A percentile compares a stretch with the other conserved stretches of the same genome.
phyloP scores from a whole-genome alignment of 35 echinoderm and acorn worm species.

The Apostichopus japonicus region DNA sequence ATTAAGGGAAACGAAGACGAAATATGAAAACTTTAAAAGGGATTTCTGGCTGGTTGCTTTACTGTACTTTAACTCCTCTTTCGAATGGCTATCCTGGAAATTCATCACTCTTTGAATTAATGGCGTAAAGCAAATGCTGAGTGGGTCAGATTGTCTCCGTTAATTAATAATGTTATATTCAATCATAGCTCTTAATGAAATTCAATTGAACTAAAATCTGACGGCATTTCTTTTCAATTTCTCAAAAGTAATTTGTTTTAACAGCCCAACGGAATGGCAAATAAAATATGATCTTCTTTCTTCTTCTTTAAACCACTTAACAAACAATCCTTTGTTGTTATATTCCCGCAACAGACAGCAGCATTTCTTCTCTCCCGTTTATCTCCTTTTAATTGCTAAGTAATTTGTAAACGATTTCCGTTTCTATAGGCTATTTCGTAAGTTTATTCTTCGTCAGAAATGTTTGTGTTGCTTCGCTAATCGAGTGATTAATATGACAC shows the following conservation, averaged over 20 bases:
- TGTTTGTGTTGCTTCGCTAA: neutral
- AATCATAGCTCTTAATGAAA: slow-evolving; percentile 15
- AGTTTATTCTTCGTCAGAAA: neutral
- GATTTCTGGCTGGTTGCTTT: too few relatives aligned
- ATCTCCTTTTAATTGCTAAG: neutral
- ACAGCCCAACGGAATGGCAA: neutral
- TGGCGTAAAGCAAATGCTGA: slow-evolving; percentile 4
- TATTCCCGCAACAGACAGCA: too few relatives aligned
- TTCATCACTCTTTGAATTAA: slow-evolving; percentile 15
- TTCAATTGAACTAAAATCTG: slow-evolving; percentile 15
- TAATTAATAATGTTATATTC: slow-evolving; percentile 9
- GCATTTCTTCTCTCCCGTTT: too few relatives aligned
- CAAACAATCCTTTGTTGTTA: too few relatives aligned
- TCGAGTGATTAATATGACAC: neutral
- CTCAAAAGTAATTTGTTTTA: neutral
- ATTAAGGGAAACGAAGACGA: too few relatives aligned
- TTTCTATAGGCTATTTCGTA: slow-evolving; percentile 15
- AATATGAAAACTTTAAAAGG: too few relatives aligned
- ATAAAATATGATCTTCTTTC: slow-evolving; percentile 9
- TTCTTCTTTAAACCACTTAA: neutral
- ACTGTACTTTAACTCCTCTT: too few relatives aligned
- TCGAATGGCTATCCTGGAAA: neutral
- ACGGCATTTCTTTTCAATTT: slow-evolving; percentile 7
- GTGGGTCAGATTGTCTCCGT: slow-evolving; percentile 12
- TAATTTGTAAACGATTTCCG: slow-evolving; percentile 15